phyloP scores from a whole-genome alignment of 2,113 vertebrate genomes.

The Eptesicus fuscus region DNA sequence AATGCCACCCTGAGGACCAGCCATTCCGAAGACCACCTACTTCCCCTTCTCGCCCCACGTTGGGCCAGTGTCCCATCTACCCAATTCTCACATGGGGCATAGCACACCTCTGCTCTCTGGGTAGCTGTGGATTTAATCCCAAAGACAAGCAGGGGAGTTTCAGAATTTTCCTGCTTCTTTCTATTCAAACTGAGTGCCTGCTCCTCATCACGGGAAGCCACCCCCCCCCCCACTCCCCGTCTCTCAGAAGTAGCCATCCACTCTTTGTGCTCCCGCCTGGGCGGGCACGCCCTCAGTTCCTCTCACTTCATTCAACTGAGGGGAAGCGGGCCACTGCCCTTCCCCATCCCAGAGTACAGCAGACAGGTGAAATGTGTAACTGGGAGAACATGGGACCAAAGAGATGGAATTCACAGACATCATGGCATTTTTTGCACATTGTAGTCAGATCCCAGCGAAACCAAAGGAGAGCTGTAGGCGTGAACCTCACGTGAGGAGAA shows the following conservation, averaged over 20 bases:
- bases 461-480: not conserved
- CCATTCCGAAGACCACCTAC: not conserved
- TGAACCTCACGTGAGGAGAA: not conserved
- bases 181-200: not conserved
- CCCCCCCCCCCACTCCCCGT: not conserved
- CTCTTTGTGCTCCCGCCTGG: not conserved
- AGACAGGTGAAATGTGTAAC: not conserved
- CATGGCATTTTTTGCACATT: not conserved
- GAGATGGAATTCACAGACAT: not conserved
- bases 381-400: not conserved
- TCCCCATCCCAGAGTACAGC: too few species aligned
- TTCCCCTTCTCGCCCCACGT: rapidly evolving
- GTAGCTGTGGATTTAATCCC: not conserved
- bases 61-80: not conserved
- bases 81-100: not conserved
- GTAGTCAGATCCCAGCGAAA: not conserved
- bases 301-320: not conserved
- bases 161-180: not conserved
- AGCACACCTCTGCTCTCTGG: not conserved
- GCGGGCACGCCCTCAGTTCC: not conserved
- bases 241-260: not conserved
- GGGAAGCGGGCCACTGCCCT: not conserved
- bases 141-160: not conserved
- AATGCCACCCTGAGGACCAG: not conserved
- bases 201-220: not conserved